These are phyloP conservation scores for Manacus vitellinus DNA, from an alignment of 2,113 vertebrate species.

Conservation along the genomic window DNA sequence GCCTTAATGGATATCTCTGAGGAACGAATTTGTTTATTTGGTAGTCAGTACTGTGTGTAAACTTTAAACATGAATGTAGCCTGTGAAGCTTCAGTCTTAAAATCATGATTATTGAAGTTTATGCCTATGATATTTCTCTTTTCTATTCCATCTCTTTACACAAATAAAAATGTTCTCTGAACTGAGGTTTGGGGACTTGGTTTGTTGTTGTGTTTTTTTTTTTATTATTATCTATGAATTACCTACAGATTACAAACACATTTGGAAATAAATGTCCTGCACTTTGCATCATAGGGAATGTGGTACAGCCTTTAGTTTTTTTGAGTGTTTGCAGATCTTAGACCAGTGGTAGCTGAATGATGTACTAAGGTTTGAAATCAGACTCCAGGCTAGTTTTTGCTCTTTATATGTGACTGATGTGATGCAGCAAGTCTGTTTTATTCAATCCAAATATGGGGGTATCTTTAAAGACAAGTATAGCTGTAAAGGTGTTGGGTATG, in stretches of 20 bases:
- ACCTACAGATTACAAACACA: background rate
- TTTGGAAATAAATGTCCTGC: background rate
- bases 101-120: background rate
- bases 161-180: background rate
- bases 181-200: background rate
- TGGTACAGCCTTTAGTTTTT: background rate
- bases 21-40: background rate
- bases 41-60: background rate
- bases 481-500: background rate
- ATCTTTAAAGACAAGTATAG: background rate
- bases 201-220: background rate
- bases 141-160: background rate
- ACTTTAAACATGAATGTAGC: background rate
- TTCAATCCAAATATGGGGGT: background rate
- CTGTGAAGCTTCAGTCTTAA: background rate
- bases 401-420: background rate
- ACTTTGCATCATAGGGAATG: accelerated
- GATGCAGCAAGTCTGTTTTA: background rate
- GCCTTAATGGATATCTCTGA: background rate
- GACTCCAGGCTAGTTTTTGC: background rate
- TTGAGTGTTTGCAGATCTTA: background rate
- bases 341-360: background rate
- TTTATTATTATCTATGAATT: background rate
- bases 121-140: background rate
- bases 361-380: background rate